Conservation (phyloP, 2,797 vertebrate species). For the Coregonus suidteri region DNA sequence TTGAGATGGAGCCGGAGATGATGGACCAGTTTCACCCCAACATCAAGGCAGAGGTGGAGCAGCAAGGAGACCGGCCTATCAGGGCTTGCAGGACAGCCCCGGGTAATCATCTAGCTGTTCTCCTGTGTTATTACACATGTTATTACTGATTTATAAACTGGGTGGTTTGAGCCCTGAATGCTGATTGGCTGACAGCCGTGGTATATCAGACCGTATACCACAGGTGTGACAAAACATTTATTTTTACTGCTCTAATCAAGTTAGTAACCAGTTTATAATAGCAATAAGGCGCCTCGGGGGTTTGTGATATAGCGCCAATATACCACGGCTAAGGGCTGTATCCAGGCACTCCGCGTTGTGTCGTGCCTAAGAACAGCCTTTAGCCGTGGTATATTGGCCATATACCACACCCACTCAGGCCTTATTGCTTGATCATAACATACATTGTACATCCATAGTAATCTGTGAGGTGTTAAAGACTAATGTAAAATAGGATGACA, state of each 20-base stretch:
- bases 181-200: too few species aligned
- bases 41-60: constrained; percentile 72
- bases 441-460: neutral
- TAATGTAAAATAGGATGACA: neutral
- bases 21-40: constrained; percentile 79
- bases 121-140: neutral
- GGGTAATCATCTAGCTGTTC: constrained; percentile 65
- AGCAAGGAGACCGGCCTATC: constrained; percentile 87
- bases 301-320: too few species aligned
- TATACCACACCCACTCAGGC: too few species aligned
- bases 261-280: too few species aligned
- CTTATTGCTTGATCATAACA: neutral
- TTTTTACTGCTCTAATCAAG: too few species aligned
- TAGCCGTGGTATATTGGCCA: too few species aligned
- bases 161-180: too few species aligned
- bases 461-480: neutral
- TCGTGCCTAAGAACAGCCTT: rapidly evolving
- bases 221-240: too few species aligned
- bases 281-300: too few species aligned
- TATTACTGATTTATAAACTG: neutral
- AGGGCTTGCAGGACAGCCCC: constrained; percentile 91
- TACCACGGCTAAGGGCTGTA: too few species aligned
- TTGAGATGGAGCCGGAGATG: constrained; percentile 84
- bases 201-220: too few species aligned
- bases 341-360: too few species aligned